Evolutionary conservation across 2,888 invertebrate species (phyloP).

Genomic region (Eupsilia transversa): DNA sequence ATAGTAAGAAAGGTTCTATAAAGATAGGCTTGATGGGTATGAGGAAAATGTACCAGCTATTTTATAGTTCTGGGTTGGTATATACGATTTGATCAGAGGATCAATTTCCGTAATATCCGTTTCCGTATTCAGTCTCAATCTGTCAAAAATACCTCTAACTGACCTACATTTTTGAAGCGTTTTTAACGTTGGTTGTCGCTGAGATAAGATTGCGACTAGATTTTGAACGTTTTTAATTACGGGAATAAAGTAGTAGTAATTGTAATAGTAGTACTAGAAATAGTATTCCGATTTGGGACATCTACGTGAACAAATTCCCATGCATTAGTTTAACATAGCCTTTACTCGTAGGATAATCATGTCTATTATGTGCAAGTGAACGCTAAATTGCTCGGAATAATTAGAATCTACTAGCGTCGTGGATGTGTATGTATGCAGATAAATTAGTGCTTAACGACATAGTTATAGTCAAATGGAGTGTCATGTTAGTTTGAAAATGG

Average conservation of each 20-base stretch:
- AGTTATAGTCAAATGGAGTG: slow-evolving; percentile 7
- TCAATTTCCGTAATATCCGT: too few relatives aligned
- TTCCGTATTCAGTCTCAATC: neutral
- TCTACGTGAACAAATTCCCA: neutral
- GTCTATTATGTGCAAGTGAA: slow-evolving; percentile 23
- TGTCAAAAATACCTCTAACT: neutral
- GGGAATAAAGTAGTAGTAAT: too few relatives aligned
- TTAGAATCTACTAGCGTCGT: slow-evolving; percentile 44
- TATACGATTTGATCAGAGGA: neutral
- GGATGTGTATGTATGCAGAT: slow-evolving; percentile 35
- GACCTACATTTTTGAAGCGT: neutral
- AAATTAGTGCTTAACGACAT: slow-evolving; percentile 36
- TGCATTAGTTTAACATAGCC: slow-evolving; percentile 11
- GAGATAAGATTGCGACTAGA: neutral
- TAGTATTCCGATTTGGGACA: neutral
- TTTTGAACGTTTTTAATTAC: neutral
- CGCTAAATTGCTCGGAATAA: slow-evolving; percentile 48
- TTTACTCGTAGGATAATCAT: slow-evolving; percentile 22
- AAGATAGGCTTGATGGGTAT: neutral
- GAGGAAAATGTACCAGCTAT: neutral
- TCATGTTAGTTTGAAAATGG: neutral
- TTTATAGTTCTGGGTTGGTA: neutral
- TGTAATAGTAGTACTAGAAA: too few relatives aligned
- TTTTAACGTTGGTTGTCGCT: neutral
- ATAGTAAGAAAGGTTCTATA: neutral